These are phyloP conservation scores for Catharus ustulatus DNA, from an alignment of 2,797 vertebrate genomes.

Conservation along the genomic window DNA sequence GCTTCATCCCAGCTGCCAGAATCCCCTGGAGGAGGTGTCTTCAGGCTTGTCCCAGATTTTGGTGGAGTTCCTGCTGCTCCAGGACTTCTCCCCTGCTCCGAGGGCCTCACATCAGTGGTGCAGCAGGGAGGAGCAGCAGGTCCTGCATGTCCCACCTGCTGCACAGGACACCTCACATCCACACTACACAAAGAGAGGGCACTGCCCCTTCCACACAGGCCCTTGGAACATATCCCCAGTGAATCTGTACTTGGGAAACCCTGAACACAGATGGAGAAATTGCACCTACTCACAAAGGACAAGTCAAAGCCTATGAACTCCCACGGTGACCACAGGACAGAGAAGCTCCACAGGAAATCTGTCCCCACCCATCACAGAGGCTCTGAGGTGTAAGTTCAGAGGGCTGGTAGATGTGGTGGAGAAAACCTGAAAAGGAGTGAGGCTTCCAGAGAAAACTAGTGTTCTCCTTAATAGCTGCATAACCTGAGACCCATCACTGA, in stretches of 20 bases:
- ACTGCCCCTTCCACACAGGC: neutral
- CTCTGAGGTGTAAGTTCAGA: neutral
- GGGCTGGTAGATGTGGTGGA: neutral
- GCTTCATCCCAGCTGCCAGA: neutral
- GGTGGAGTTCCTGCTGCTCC: neutral
- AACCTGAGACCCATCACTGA: neutral
- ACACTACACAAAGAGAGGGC: neutral
- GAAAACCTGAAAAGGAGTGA: neutral
- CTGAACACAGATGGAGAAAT: neutral
- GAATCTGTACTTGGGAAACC: rapidly evolving
- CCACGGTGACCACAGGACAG: rapidly evolving
- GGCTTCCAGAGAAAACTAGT: neutral
- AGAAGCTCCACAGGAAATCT: neutral
- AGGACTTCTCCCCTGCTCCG: rapidly evolving
- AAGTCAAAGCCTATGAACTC: neutral
- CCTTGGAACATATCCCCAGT: neutral
- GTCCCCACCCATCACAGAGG: neutral
- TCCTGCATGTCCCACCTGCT: rapidly evolving
- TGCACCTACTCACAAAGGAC: neutral
- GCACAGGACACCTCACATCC: rapidly evolving
- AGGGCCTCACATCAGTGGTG: rapidly evolving
- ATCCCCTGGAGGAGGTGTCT: neutral
- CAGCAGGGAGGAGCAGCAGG: neutral
- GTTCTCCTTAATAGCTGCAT: neutral
- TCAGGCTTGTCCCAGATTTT: neutral